These are phyloP conservation scores for Melanotaenia pygmaea DNA, from an alignment of 2,797 vertebrate genomes.

Conservation along the genomic window DNA sequence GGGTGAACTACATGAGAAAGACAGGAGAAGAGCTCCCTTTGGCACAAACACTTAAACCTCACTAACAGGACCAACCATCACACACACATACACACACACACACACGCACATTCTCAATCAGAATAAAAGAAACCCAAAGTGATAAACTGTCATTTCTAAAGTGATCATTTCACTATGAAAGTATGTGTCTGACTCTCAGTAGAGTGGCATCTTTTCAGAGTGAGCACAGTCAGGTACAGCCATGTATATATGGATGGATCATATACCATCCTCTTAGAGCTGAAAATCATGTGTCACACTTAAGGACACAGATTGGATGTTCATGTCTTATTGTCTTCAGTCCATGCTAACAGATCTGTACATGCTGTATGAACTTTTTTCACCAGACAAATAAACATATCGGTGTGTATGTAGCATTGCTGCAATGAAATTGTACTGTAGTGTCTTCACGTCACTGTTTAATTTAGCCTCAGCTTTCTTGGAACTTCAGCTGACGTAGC, in stretches of 20 bases:
- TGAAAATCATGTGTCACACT: neutral
- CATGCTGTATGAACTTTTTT: neutral
- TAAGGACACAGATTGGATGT: neutral
- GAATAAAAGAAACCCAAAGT: neutral
- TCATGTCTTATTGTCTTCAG: neutral
- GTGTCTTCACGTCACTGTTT: neutral
- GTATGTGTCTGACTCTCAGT: neutral
- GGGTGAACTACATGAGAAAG: neutral
- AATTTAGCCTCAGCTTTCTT: neutral
- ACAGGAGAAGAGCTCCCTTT: neutral
- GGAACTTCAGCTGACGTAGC: neutral
- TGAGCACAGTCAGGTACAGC: neutral
- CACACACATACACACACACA: neutral
- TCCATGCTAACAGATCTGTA: neutral
- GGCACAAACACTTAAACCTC: too few species aligned
- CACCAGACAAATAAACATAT: neutral
- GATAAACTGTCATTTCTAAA: neutral
- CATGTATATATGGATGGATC: too few species aligned
- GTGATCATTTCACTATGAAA: neutral
- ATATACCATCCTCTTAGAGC: neutral
- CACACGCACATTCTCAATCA: neutral
- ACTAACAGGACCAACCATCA: too few species aligned
- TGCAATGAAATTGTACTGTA: neutral
- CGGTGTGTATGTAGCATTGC: neutral
- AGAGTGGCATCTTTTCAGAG: neutral